A percentile compares a stretch with the other conserved stretches of the same genome.
Conservation (phyloP, 2,888 invertebrate genomes). For the Drosophila anomalata region DNA sequence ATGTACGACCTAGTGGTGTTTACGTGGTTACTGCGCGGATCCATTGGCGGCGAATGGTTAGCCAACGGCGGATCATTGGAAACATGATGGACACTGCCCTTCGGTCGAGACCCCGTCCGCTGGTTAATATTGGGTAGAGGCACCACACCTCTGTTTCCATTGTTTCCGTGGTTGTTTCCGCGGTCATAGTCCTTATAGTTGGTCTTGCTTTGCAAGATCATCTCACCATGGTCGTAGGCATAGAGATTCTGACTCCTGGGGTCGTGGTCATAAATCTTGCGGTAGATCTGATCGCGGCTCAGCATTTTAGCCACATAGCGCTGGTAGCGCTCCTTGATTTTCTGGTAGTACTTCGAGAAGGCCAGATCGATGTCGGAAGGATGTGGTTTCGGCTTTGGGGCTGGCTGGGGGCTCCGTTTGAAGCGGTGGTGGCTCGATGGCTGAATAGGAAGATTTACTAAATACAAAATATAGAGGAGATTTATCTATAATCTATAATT, state of each 20-base stretch:
- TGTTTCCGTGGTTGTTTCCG: constrained; percentile 46
- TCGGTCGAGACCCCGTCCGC: constrained; percentile 59
- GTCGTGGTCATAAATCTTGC: constrained; percentile 58
- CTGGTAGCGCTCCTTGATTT: constrained; percentile 81
- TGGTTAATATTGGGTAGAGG: constrained; percentile 73
- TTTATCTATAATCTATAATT: neutral
- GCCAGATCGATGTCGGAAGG: constrained; percentile 76
- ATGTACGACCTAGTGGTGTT: constrained; percentile 61
- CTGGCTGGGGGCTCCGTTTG: constrained; percentile 46
- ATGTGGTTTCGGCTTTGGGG: constrained; percentile 54
- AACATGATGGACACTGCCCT: constrained; percentile 11
- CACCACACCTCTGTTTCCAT: constrained; percentile 26
- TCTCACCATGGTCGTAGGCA: constrained; percentile 58
- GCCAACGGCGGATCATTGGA: constrained; percentile 44
- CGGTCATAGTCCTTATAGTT: constrained; percentile 66
- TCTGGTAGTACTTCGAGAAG: constrained; percentile 81
- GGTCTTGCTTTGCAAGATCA: constrained; percentile 59
- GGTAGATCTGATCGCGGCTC: constrained; percentile 62
- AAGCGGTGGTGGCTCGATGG: constrained; percentile 22
- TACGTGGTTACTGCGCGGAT: constrained; percentile 18
- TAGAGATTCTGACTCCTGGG: constrained; percentile 41
- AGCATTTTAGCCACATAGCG: constrained; percentile 81
- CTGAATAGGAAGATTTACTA: constrained; percentile 4
- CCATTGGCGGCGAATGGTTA: constrained; percentile 8
- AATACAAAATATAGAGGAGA: neutral